These are phyloP conservation scores for Phengaris alcon DNA, from an alignment of 2,888 invertebrate genomes.

Conservation along the genomic window DNA sequence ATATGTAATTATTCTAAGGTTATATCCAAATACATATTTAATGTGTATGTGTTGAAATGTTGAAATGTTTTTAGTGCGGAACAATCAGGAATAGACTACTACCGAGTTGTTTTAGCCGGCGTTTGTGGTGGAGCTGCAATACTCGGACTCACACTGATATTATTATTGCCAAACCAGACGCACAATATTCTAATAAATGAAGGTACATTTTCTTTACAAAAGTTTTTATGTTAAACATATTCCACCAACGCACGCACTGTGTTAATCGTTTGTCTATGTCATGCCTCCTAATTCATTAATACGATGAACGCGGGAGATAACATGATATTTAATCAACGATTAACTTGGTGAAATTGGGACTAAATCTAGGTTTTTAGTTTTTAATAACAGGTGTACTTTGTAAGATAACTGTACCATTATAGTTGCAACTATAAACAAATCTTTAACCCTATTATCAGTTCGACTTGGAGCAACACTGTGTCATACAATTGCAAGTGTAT, in stretches of 20 bases:
- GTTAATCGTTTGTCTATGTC: no score
- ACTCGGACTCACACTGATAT: conserved; percentile 55
- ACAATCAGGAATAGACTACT: conserved; percentile 52
- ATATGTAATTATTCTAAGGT: no score
- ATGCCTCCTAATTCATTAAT: no score
- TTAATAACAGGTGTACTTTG: no score
- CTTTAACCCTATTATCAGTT: neutral
- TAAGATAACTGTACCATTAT: no score
- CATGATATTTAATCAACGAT: no score
- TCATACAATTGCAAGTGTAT: neutral
- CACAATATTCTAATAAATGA: conserved; percentile 41
- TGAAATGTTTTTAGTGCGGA: conserved; percentile 59
- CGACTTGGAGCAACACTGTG: neutral
- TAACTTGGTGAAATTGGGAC: no score
- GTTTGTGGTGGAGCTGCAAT: conserved; percentile 63
- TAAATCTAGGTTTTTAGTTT: no score
- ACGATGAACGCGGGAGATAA: no score
- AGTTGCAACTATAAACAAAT: neutral
- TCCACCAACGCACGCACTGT: no score
- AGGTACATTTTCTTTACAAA: conserved; percentile 43
- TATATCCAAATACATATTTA: neutral
- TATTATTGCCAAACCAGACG: conserved; percentile 54
- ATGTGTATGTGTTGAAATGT: neutral
- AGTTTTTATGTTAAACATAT: neutral
- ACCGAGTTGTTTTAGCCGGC: conserved; percentile 59